Evolutionary conservation across 2,888 invertebrate genomes (phyloP), one percentile per base, ranked within the genome.

Genomic region (Esperia sulphurella): DNA sequence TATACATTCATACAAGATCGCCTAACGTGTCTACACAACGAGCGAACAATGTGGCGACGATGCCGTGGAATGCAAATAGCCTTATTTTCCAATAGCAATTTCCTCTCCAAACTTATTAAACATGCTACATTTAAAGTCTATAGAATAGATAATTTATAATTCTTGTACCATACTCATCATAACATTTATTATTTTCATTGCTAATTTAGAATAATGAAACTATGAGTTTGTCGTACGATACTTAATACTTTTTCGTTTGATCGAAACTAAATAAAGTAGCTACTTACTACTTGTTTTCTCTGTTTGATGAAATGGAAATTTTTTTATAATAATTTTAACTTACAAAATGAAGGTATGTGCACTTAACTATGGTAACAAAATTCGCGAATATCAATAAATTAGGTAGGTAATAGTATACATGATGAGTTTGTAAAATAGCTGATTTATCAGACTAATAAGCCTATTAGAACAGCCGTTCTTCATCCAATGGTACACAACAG

Each of bases 41-140:
- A n/a, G 35, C 35, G 56, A 53, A 61, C 60, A 59, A 54, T 52
- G 50, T 48, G 50, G 51, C 54, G 55, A 53, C 48, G 50, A 52
- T 45, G 45, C 53, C 48, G 47, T 46, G 49, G 71, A 63, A 73
- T 73, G 65, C 61, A 65, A 73, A 73, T 67, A 58, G 61, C 63
- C 65, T 68, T 65, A 69, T 71, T 69, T 64, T 48, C 54, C 60
- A 62, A 68, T 59, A 64, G 61, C 58, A 62, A 67, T 69, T 67
- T 69, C 65, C 59, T 65, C 3, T 14, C 13, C 33, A 43, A 35
- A 35, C 35, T 35, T 35, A 35, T 10, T 10, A 31, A 10, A 8
- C 31, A 31, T 31, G 31, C 8, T 31, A 31, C 10, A 10, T 31
- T 31, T 3, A 10, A 31, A 8, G 31, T 7, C 8, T 30, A 31